Evolutionary conservation across 2,113 vertebrate species (phyloP), one percentile per base, ranked within the genome.

Genomic region (Malurus alboscapulatus): DNA sequence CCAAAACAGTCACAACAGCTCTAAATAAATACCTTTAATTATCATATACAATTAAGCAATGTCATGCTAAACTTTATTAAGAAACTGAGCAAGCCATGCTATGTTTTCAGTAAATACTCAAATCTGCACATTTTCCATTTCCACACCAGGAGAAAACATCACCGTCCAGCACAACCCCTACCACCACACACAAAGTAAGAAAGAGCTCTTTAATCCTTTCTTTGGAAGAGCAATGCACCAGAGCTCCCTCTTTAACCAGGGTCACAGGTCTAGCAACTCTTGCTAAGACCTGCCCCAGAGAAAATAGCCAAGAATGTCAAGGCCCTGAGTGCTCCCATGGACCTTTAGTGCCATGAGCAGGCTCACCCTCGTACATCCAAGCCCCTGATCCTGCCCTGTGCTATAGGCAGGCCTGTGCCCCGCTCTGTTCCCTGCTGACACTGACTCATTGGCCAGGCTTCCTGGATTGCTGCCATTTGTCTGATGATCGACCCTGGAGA

Each of bases 101-200:
- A 81, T 8, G 8, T 47, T 81, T 77, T 54, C 24, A 4, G 1
- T 27, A 84, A 78, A 66, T 30, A 62, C 10, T 53, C 45, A 21
- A 34, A 34, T 34, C 30, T 45, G 38, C 14, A 19, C 14, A 19
- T 54, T 63, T 68, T 48, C 22, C 40, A 54, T 68, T 88, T 58
- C 45, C 29, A 14, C 7, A 22, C 3, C 29, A 75, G 45, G 71
- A 57, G 57, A 44, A 48, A 48, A 77, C 51, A 36, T 13, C 10
- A 16, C 1, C 0, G 0, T 38, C 12, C 36, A 73, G 21, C 15
- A 65, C 30, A 65, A 50, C 14, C 3, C 17, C 6, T 15, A 16
- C 1, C 6, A 6, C 6, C 20, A 26, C 6, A 5, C 8, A 30
- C 5, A 4, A 34, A 65, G 17, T 9, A 67, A 40, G 8, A 25